Percentiles rank a stretch among this genome's conserved stretches.
Evolutionary conservation across 2,113 vertebrate genomes (phyloP).

Genomic region (Apodemus sylvaticus): DNA sequence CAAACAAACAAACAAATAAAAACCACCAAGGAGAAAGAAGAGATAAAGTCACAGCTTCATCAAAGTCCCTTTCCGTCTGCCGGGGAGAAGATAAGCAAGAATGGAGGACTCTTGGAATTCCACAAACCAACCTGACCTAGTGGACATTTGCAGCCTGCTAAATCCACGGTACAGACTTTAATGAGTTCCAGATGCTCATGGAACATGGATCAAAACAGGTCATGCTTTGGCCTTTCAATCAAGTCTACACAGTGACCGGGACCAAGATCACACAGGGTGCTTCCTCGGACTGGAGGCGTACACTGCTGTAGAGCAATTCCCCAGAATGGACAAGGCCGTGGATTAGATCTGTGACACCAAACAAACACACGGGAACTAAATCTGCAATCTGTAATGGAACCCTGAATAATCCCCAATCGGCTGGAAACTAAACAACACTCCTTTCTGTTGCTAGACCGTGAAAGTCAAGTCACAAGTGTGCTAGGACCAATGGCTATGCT

Average conservation of each 20-base stretch:
- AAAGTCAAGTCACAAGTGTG: background rate
- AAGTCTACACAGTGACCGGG: background rate
- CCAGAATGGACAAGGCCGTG: background rate
- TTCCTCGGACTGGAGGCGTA: too few species aligned
- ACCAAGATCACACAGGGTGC: background rate
- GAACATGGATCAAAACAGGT: background rate
- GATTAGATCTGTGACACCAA: background rate
- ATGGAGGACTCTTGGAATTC: background rate
- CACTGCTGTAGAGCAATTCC: background rate
- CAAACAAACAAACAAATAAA: too few species aligned
- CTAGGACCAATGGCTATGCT: background rate
- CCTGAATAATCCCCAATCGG: background rate
- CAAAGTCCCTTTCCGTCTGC: background rate
- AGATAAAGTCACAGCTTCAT: background rate
- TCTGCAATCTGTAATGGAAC: background rate
- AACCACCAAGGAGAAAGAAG: too few species aligned
- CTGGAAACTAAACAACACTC: background rate
- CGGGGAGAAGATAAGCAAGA: background rate
- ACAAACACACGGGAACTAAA: too few species aligned
- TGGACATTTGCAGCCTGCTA: rapidly evolving
- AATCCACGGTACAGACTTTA: too few species aligned
- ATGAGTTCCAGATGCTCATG: background rate
- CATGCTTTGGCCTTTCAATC: background rate
- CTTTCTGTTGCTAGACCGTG: background rate
- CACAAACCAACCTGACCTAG: background rate